A percentile compares a stretch with the other conserved stretches of the same genome.
Evolutionary conservation across 2,888 invertebrate genomes (phyloP).

Genomic region (Pseudolycoriella hygida): DNA sequence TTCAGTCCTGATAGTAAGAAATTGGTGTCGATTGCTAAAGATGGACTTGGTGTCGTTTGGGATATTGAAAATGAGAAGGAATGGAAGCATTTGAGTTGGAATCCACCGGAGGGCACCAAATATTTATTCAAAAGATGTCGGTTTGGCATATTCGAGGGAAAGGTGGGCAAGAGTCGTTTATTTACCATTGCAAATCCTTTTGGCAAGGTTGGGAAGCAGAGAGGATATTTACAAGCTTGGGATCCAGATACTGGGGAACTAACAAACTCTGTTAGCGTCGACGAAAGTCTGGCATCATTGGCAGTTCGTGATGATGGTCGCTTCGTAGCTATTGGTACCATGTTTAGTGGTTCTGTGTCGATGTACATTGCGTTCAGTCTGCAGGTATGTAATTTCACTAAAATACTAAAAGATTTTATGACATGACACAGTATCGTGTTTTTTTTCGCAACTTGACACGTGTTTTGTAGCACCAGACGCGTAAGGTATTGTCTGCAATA

Average conservation of each 20-base stretch:
- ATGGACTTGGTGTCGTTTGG: conserved; percentile 73
- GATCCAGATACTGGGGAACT: conserved; percentile 41
- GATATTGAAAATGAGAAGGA: conserved; percentile 45
- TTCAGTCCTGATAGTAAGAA: conserved; percentile 63
- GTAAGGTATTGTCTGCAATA: too few species aligned
- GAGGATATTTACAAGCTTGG: conserved; percentile 69
- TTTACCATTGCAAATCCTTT: conserved; percentile 70
- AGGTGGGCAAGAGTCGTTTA: conserved; percentile 43
- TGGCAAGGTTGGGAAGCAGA: conserved; percentile 48
- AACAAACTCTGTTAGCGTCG: conserved; percentile 37
- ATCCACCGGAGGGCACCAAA: conserved; percentile 54
- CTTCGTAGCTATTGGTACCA: conserved; percentile 83
- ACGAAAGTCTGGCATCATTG: conserved; percentile 66
- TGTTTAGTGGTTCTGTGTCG: conserved; percentile 81
- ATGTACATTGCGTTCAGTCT: conserved; percentile 84
- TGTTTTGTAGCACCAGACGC: too few species aligned
- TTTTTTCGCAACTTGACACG: too few species aligned
- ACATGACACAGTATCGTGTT: too few species aligned
- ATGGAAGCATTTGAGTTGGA: conserved; percentile 53
- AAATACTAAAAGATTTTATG: too few species aligned
- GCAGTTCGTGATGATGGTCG: conserved; percentile 83
- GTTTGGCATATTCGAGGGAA: conserved; percentile 54
- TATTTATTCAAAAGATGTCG: conserved; percentile 72
- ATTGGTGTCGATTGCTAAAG: conserved; percentile 74
- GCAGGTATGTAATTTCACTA: too few species aligned